Evolutionary conservation across 1,140 invertebrate species (phyloP).

Genomic region (Bicyclus anynana): DNA sequence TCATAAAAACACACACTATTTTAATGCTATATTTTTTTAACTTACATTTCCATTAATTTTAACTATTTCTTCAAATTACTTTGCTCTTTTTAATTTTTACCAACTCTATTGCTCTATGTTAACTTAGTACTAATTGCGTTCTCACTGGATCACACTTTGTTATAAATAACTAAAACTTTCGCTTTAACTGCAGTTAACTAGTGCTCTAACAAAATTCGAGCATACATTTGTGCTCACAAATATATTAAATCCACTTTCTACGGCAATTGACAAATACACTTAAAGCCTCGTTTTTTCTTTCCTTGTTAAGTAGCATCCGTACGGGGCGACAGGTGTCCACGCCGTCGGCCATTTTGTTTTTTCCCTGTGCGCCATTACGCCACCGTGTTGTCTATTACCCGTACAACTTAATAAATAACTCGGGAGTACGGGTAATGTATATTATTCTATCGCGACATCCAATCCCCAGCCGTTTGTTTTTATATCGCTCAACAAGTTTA

Average conservation of each 20-base stretch:
- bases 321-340: conserved; percentile 23
- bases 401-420: conserved; percentile 25
- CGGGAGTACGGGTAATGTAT: conserved; percentile 21
- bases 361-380: conserved; percentile 20
- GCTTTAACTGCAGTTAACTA: too few species aligned
- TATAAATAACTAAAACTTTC: not conserved
- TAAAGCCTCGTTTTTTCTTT: conserved; percentile 9
- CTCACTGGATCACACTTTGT: too few species aligned
- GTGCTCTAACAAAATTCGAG: not conserved
- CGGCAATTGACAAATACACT: conserved; percentile 17
- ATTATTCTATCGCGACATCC: conserved; percentile 24
- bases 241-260: not conserved
- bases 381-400: conserved; percentile 22
- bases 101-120: too few species aligned
- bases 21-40: too few species aligned
- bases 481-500: conserved; percentile 25
- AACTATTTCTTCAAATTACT: too few species aligned
- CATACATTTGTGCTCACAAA: not conserved
- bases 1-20: too few species aligned
- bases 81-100: too few species aligned
- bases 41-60: too few species aligned
- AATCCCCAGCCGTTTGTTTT: conserved; percentile 12
- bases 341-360: conserved; percentile 22
- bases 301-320: conserved; percentile 17
- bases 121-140: too few species aligned